A percentile compares a stretch with the other conserved stretches of the same genome.
phyloP scores from a whole-genome alignment of 2,113 vertebrate species.

The Azemiops feae region DNA sequence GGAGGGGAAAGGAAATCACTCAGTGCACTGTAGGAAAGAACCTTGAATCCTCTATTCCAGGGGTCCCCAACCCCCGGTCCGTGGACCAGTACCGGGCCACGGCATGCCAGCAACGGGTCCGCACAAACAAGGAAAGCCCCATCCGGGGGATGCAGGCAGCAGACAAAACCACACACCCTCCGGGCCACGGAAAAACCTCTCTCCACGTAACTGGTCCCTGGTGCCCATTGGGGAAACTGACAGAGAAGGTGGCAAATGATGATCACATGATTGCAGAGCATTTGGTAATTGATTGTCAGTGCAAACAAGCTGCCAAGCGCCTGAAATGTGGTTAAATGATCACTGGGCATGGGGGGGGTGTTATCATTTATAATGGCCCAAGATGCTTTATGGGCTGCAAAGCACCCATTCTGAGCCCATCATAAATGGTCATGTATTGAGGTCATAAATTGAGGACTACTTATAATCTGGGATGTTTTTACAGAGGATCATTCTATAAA shows the following conservation, averaged over 20 bases:
- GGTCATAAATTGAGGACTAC: neutral
- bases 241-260: neutral
- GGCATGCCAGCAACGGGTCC: too few relatives aligned
- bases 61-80: too few relatives aligned
- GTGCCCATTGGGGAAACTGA: too few relatives aligned
- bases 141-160: too few relatives aligned
- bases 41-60: neutral
- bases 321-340: neutral
- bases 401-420: neutral
- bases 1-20: too few relatives aligned
- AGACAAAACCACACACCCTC: too few relatives aligned
- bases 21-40: too few relatives aligned
- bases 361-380: neutral
- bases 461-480: conserved; percentile 22
- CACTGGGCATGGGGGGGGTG: neutral
- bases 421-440: neutral
- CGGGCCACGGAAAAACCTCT: too few relatives aligned
- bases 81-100: too few relatives aligned
- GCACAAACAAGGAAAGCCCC: too few relatives aligned
- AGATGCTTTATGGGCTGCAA: neutral
- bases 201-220: too few relatives aligned
- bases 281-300: neutral
- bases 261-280: neutral
- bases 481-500: neutral
- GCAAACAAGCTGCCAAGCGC: neutral